Base-by-base conservation (phyloP, 2,888 invertebrate species). In the Drosophila rellima region DNA sequence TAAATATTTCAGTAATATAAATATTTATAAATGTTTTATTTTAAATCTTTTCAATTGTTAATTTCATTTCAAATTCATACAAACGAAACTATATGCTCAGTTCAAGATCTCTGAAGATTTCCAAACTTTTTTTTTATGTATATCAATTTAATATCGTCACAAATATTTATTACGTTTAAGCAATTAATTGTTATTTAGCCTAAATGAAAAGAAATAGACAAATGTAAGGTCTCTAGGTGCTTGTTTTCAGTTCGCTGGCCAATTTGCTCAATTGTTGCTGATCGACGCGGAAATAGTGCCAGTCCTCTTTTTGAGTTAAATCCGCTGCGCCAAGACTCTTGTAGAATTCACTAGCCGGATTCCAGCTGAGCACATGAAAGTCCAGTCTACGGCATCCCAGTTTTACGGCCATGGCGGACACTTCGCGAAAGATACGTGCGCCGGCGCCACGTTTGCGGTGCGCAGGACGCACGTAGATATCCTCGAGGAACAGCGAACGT, bases 311-410 rank as follows among this genome's bases (percentile, higher is more conserved):
- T 60, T 92, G 90, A 0, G 96, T 96, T 62, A 97, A 84, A 93
- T 97, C 94, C 2, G 91, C 87, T 0, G 96, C 96, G 69, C 97
- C 95, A 79, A 95, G 92, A 48, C 92, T 92, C 78, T 95, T 94
- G 91, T 98, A 98, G 92, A 98, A 97, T 5, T 94, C 92, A 20
- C 94, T 93, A 0, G 97, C 97, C 2, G 96, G 95, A 93, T 98
- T 98, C 97, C 97, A 97, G 50, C 95, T 94, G 42, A 97, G 93
- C 13, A 97, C 97, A 88, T 95, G 94, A 91, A 97, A 97, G 89
- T 97, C 96, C 60, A 98, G 90, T 50, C 96, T 94, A 10, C 90
- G 91, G 78, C 95, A 95, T 3, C 93, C 93, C n/a, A 90, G 92
- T 0, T 93, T 74, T 11, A 89, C 80, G 0, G 95, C 94, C 71